phyloP scores from a whole-genome alignment of 2,888 invertebrate genomes.

The Lithophane leautieri region DNA sequence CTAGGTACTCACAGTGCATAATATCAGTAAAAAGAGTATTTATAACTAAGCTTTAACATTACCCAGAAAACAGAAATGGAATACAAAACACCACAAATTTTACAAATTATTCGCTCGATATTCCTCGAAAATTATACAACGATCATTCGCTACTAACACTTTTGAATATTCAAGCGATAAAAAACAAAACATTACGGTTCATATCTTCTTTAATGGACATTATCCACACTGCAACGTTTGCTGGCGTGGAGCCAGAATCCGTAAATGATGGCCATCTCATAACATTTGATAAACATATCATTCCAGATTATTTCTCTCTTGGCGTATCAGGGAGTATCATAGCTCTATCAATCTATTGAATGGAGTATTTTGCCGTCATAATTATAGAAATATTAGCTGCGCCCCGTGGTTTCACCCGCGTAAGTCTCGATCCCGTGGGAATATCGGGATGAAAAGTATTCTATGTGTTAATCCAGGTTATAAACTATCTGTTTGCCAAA shows the following conservation, averaged over 20 bases:
- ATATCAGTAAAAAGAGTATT: neutral
- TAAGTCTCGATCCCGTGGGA: no score
- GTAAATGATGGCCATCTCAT: slow-evolving; percentile 42
- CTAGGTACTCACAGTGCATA: neutral
- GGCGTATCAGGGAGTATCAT: slow-evolving; percentile 22
- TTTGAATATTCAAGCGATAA: slow-evolving; percentile 33
- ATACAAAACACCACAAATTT: neutral
- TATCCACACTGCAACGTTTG: slow-evolving; percentile 33
- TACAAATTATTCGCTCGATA: neutral
- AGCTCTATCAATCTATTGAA: slow-evolving; percentile 27
- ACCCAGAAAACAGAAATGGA: neutral
- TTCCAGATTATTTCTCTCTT: slow-evolving; percentile 27
- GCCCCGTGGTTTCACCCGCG: no score
- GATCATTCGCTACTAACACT: slow-evolving; percentile 3
- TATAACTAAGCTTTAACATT: neutral
- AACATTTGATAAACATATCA: slow-evolving; percentile 55
- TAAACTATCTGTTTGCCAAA: no score
- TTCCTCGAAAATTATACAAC: slow-evolving; percentile 1
- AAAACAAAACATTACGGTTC: slow-evolving; percentile 23
- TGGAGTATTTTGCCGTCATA: slow-evolving; percentile 27
- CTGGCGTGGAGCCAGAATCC: slow-evolving; percentile 49
- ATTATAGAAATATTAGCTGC: neutral
- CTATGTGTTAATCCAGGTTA: no score
- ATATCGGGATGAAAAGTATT: no score
- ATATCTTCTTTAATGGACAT: slow-evolving; percentile 26